Conservation (phyloP, 2,113 vertebrate species). For the Apus apus region DNA sequence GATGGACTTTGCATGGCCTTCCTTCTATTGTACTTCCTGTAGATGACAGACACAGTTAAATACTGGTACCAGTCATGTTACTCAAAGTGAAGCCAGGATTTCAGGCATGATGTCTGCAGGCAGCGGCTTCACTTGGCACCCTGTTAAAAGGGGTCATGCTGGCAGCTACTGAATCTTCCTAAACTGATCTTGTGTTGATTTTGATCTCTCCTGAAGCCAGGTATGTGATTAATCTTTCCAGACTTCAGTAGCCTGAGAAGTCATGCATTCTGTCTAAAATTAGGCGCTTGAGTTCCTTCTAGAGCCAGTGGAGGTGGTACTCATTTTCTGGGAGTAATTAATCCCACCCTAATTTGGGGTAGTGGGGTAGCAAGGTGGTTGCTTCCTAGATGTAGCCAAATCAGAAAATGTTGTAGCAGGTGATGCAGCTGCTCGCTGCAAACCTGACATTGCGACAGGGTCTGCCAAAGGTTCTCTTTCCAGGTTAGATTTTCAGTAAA, state of each 20-base stretch:
- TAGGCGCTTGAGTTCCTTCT: background rate
- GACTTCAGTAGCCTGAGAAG: background rate
- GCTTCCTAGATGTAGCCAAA: background rate
- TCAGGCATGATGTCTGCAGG: background rate
- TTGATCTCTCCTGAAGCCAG: background rate
- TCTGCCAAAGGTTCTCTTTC: background rate
- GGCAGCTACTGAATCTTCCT: background rate
- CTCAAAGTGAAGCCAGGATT: background rate
- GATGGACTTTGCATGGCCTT: background rate
- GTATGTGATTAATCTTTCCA: background rate
- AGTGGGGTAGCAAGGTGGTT: background rate
- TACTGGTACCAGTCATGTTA: background rate
- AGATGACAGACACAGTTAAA: background rate
- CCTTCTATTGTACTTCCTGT: constrained; percentile 40
- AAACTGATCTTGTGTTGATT: background rate
- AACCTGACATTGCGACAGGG: background rate
- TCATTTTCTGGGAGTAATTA: background rate
- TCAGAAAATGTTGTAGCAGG: background rate
- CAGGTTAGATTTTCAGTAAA: background rate
- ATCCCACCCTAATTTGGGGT: background rate
- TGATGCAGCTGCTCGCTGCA: background rate
- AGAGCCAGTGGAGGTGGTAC: background rate
- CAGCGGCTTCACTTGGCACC: background rate
- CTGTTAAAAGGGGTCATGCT: accelerated
- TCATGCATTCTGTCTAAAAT: background rate